phyloP scores from a whole-genome alignment of 2,888 invertebrate genomes.

The Psylliodes chrysocephalus region DNA sequence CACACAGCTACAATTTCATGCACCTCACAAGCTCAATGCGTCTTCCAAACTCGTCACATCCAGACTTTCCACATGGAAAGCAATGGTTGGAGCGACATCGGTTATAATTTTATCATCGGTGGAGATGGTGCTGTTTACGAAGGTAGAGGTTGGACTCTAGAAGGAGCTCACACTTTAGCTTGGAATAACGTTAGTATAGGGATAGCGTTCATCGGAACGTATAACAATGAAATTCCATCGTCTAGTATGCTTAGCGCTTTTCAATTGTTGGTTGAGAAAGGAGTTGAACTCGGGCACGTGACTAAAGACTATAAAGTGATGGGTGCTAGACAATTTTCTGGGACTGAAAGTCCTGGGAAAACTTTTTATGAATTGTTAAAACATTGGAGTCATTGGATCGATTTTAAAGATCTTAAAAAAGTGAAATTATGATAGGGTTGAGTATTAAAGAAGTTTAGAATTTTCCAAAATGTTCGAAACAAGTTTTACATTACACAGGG shows the following conservation, averaged over 20 bases:
- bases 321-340: constrained; percentile 74
- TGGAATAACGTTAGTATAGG: constrained; percentile 76
- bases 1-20: constrained; percentile 76
- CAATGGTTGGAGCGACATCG: constrained; percentile 74
- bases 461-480: too few species aligned
- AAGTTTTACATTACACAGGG: too few species aligned
- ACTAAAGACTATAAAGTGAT: constrained; percentile 73
- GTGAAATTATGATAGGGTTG: too few species aligned
- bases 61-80: constrained; percentile 78
- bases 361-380: constrained; percentile 72
- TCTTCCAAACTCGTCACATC: constrained; percentile 62
- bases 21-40: constrained; percentile 57
- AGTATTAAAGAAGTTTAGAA: too few species aligned
- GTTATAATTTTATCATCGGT: constrained; percentile 82
- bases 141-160: constrained; percentile 60
- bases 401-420: constrained; percentile 3
- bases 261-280: constrained; percentile 70
- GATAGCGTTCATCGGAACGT: constrained; percentile 79
- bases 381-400: constrained; percentile 73
- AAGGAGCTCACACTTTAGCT: constrained; percentile 72
- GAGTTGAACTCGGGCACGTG: constrained; percentile 72
- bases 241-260: constrained; percentile 71
- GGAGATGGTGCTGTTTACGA: constrained; percentile 82
- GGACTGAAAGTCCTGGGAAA: constrained; percentile 77
- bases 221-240: constrained; percentile 67